These are phyloP conservation scores for Stenotaenia linearis DNA, from an alignment of 2,888 invertebrate genomes.

Conservation along the genomic window DNA sequence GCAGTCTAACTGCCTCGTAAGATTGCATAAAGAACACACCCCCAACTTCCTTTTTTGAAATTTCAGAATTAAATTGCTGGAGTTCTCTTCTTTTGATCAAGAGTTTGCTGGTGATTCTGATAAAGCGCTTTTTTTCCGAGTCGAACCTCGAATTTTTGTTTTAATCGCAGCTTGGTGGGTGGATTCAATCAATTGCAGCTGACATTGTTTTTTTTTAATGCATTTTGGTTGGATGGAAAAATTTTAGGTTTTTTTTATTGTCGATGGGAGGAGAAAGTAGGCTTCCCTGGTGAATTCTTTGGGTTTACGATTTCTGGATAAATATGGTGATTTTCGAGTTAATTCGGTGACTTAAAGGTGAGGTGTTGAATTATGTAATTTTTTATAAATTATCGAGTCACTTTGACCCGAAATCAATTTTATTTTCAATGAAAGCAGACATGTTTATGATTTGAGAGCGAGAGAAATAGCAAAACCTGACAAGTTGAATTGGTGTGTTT, in stretches of 20 bases:
- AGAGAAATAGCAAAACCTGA: no score
- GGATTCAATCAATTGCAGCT: neutral
- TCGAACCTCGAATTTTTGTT: neutral
- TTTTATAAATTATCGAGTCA: no score
- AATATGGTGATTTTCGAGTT: no score
- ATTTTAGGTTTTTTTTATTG: neutral
- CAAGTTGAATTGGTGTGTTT: neutral
- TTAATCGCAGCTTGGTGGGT: neutral
- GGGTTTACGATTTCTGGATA: no score
- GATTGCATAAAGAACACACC: neutral
- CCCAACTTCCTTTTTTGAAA: neutral
- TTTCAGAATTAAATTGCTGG: neutral
- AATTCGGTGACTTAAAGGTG: no score
- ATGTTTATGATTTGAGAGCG: no score
- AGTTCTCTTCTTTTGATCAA: neutral
- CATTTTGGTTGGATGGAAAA: neutral
- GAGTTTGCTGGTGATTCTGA: neutral
- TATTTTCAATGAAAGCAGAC: no score
- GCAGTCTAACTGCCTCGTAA: neutral
- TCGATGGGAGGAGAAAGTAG: no score
- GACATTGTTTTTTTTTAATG: neutral
- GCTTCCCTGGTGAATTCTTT: no score
- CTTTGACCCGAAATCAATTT: no score
- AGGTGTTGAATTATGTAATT: no score
- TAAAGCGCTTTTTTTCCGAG: neutral